A percentile compares a stretch with the other conserved stretches of the same genome.
phyloP scores from a whole-genome alignment of 2,888 invertebrate genomes.

The Cerceris ruficornis region DNA sequence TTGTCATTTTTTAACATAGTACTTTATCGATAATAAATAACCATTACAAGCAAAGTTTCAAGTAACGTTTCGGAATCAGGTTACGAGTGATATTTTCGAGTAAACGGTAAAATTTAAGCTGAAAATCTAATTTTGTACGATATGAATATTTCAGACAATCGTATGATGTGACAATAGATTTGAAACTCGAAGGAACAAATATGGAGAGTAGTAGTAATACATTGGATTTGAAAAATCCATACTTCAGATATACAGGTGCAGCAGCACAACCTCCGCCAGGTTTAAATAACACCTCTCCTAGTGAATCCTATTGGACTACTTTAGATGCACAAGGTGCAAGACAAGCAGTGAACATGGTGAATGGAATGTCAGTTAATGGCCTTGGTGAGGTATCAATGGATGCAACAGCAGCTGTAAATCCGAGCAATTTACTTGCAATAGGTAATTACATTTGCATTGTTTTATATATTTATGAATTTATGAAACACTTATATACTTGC shows the following conservation, averaged over 20 bases:
- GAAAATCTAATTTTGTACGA: neutral
- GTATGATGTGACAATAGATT: conserved; percentile 98
- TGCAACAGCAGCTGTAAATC: conserved; percentile 84
- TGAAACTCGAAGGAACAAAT: conserved; percentile 94
- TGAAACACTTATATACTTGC: too few relatives aligned
- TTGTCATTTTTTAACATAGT: too few relatives aligned
- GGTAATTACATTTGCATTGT: conserved; percentile 69
- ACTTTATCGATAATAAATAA: too few relatives aligned
- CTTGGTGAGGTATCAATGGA: conserved; percentile 89
- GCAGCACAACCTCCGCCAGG: conserved; percentile 97
- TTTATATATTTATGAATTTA: neutral
- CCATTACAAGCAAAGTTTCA: too few relatives aligned
- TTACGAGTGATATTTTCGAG: neutral
- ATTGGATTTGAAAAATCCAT: conserved; percentile 98
- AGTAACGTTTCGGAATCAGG: neutral
- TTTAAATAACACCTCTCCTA: conserved; percentile 94
- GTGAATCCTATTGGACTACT: conserved; percentile 95
- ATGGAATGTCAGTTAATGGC: conserved; percentile 89
- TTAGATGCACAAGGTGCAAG: conserved; percentile 89
- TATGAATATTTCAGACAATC: conserved; percentile 88
- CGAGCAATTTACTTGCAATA: conserved; percentile 81
- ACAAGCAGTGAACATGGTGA: conserved; percentile 88
- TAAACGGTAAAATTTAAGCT: neutral
- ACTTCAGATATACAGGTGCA: conserved; percentile 97
- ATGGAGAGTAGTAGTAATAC: conserved; percentile 92